A percentile compares a stretch with the other conserved stretches of the same genome.
Conservation (phyloP, 1,140 invertebrate species). For the Steinernema feltiae region DNA sequence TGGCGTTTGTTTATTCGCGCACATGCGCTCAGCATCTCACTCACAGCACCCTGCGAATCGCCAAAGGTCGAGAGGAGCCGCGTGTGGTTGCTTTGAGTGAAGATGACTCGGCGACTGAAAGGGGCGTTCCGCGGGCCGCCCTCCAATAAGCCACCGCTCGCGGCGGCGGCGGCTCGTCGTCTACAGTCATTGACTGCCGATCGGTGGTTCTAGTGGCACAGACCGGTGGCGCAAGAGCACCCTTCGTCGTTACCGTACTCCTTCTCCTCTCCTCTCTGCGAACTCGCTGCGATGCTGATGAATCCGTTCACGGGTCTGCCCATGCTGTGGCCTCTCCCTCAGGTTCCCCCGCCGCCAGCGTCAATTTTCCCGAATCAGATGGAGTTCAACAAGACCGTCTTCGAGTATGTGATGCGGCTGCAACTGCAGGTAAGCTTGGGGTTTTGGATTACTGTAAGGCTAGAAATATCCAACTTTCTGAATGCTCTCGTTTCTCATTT, state of each 20-base stretch:
- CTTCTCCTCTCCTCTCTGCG: not conserved
- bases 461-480: not conserved
- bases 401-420: not conserved
- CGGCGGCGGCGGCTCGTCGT: not conserved
- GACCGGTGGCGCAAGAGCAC: not conserved
- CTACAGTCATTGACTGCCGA: conserved; percentile 15
- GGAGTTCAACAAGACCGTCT: not conserved
- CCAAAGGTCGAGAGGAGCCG: not conserved
- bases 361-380: not conserved
- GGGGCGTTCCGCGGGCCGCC: conserved; percentile 1
- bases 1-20: not conserved
- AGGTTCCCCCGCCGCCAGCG: not conserved
- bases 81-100: not conserved
- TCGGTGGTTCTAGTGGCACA: conserved; percentile 13
- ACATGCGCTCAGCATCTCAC: not conserved
- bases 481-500: not conserved
- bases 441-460: not conserved
- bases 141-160: not conserved
- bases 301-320: conserved; percentile 8
- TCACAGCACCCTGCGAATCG: not conserved
- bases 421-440: not conserved
- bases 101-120: not conserved
- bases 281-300: not conserved
- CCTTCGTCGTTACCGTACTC: not conserved
- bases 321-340: not conserved